Evolutionary conservation across 2,888 invertebrate species (phyloP).

Genomic region (Teleogryllus oceanicus): DNA sequence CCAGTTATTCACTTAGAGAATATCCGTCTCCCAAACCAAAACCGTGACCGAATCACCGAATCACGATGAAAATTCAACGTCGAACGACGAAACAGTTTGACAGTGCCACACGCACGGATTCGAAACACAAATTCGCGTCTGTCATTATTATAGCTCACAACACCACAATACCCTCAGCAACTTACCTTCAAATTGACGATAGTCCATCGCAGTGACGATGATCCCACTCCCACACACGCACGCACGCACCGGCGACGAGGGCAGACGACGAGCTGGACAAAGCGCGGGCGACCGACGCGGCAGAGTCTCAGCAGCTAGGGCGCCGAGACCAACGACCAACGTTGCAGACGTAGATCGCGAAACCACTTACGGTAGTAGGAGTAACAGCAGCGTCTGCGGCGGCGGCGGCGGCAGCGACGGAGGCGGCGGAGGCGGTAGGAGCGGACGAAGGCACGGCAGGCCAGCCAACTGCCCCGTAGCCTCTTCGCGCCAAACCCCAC

Average conservation of each 20-base stretch:
- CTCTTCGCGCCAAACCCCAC: not conserved
- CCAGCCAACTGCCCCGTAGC: not conserved
- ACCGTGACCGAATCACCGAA: too few relatives aligned
- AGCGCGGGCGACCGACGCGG: too few relatives aligned
- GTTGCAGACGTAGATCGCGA: too few relatives aligned
- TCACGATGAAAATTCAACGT: too few relatives aligned
- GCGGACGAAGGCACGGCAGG: not conserved
- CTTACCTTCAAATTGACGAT: conserved; percentile 1
- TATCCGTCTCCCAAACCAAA: too few relatives aligned
- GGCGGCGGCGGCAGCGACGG: not conserved
- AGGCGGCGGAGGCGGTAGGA: not conserved
- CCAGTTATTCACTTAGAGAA: too few relatives aligned
- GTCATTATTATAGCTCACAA: not conserved
- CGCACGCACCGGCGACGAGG: not conserved
- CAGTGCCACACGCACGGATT: too few relatives aligned
- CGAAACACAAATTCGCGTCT: too few relatives aligned
- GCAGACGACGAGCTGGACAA: not conserved
- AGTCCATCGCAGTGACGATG: not conserved
- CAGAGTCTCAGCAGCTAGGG: too few relatives aligned
- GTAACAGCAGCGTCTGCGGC: not conserved
- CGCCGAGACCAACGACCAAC: too few relatives aligned
- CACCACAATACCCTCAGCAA: not conserved
- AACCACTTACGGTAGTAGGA: not conserved
- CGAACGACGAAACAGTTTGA: too few relatives aligned
- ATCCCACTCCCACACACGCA: not conserved